Evolutionary conservation across 2,888 invertebrate species (phyloP).

Genomic region (Octodonta nipae): DNA sequence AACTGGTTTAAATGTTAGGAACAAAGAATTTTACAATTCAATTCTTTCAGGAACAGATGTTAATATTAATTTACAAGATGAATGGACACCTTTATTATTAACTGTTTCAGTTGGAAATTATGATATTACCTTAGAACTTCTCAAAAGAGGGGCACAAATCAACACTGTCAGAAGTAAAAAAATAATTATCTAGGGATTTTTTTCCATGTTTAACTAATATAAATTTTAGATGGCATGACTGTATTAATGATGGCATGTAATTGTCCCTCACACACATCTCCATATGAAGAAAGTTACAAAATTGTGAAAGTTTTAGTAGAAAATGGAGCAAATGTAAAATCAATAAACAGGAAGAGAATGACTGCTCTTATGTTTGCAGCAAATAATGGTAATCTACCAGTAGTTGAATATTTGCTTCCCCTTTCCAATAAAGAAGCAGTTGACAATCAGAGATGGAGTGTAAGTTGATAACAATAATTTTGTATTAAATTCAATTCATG

Average conservation of each 20-base stretch:
- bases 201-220: slow-evolving; percentile 2
- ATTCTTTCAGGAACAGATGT: slow-evolving; percentile 26
- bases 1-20: no score
- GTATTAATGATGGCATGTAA: slow-evolving; percentile 52
- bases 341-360: slow-evolving; percentile 44
- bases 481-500: no score
- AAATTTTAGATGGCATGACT: slow-evolving; percentile 44
- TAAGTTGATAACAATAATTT: slow-evolving; percentile 26
- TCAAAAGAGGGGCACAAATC: slow-evolving; percentile 45
- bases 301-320: slow-evolving; percentile 36
- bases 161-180: slow-evolving; percentile 28
- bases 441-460: slow-evolving; percentile 51
- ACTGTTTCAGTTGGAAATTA: slow-evolving; percentile 45
- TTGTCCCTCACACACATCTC: slow-evolving; percentile 35
- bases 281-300: slow-evolving; percentile 36
- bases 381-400: slow-evolving; percentile 35
- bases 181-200: neutral
- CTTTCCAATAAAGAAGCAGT: slow-evolving; percentile 42
- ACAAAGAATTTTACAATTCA: no score
- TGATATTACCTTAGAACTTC: slow-evolving; percentile 39
- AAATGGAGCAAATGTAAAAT: slow-evolving; percentile 41
- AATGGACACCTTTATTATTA: slow-evolving; percentile 49
- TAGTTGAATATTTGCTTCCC: slow-evolving; percentile 43
- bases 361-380: slow-evolving; percentile 53
- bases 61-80: slow-evolving; percentile 38